Evolutionary conservation across 1,140 invertebrate genomes (phyloP).

Genomic region (Achatina immaculata): DNA sequence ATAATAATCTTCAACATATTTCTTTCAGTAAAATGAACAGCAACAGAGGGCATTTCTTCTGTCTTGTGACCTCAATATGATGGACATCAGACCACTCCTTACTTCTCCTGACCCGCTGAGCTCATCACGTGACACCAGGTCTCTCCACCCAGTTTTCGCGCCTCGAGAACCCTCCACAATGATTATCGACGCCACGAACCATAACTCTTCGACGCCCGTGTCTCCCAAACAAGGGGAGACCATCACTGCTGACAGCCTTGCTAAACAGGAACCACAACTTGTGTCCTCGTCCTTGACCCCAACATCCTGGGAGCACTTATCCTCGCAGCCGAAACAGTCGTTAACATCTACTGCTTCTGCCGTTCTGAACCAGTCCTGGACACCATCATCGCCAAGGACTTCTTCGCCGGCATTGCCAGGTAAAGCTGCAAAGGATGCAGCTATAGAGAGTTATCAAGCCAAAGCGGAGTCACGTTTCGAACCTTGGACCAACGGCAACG

Average conservation of each 20-base stretch:
- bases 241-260: constrained; percentile 22
- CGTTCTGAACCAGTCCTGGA: neutral
- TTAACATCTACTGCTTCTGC: neutral
- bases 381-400: neutral
- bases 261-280: constrained; percentile 16
- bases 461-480: neutral
- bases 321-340: neutral
- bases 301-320: constrained; percentile 11
- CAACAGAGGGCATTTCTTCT: constrained; percentile 23
- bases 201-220: constrained; percentile 39
- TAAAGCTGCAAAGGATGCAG: neutral
- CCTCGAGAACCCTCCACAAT: constrained; percentile 33
- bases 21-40: constrained; percentile 37
- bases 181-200: constrained; percentile 46
- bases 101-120: constrained; percentile 15
- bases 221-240: constrained; percentile 43
- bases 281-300: neutral
- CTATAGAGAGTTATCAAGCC: neutral
- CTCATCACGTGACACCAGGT: neutral
- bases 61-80: constrained; percentile 34
- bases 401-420: neutral
- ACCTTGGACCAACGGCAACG: constrained; percentile 1
- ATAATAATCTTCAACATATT: neutral
- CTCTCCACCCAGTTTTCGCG: neutral
- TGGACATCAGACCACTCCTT: constrained; percentile 30